phyloP scores from a whole-genome alignment of 2,888 invertebrate genomes.

The Drosophila infuscata region DNA sequence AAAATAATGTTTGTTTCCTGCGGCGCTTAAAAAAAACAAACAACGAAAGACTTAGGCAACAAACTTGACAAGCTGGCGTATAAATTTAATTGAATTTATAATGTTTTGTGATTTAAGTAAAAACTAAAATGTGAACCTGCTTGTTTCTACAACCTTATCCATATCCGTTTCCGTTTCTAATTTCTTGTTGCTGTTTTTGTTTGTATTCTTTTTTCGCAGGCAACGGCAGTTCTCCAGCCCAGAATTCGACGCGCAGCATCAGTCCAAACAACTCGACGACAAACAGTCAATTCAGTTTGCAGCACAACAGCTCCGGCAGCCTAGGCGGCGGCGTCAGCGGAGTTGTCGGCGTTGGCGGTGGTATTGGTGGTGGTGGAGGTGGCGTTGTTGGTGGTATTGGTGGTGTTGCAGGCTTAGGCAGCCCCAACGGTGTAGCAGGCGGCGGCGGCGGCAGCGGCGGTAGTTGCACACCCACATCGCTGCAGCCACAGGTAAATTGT shows the following conservation, averaged over 20 bases:
- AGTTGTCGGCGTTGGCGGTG: constrained; percentile 31
- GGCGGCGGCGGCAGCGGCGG: constrained; percentile 49
- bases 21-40: background rate
- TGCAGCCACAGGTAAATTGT: constrained; percentile 83
- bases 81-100: background rate
- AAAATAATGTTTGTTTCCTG: background rate
- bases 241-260: constrained; percentile 85
- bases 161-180: constrained; percentile 26
- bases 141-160: background rate
- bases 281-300: constrained; percentile 85
- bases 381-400: constrained; percentile 39
- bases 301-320: constrained; percentile 85
- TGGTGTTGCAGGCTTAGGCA: constrained; percentile 50
- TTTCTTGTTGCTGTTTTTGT: constrained; percentile 8
- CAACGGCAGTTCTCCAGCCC: constrained; percentile 86
- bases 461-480: constrained; percentile 84
- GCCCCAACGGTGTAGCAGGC: constrained; percentile 47
- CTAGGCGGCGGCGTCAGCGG: constrained; percentile 73
- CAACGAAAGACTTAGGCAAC: background rate
- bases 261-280: constrained; percentile 85
- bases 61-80: background rate
- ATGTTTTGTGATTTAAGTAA: background rate
- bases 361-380: constrained; percentile 35
- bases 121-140: background rate
- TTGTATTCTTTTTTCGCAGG: constrained; percentile 71